Conservation (phyloP, 2,888 invertebrate genomes). For the Napeogenes inachia region DNA sequence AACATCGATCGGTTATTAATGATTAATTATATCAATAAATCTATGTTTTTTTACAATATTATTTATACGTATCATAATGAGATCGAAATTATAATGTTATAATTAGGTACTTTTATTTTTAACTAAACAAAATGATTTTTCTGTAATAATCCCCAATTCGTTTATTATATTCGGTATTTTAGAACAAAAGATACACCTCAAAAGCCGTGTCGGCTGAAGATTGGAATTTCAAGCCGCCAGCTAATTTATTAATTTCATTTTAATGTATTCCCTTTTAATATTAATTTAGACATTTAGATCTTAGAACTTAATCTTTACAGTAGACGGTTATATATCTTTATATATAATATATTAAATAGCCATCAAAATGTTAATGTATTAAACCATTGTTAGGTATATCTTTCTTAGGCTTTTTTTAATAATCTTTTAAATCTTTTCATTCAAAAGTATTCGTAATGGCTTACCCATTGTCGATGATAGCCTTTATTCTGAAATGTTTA, state of each 20-base stretch:
- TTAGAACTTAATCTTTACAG: neutral
- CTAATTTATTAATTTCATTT: slow-evolving; percentile 19
- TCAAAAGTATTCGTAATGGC: neutral
- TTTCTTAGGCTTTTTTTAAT: slow-evolving; percentile 1
- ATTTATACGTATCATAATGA: neutral
- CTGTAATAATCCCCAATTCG: neutral
- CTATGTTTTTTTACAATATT: neutral
- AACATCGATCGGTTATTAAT: slow-evolving; percentile 13
- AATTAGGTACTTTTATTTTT: too few species aligned
- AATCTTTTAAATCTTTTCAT: neutral
- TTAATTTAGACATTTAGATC: slow-evolving; percentile 14
- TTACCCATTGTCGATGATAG: slow-evolving; percentile 31
- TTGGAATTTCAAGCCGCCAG: slow-evolving; percentile 24
- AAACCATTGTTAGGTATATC: too few species aligned
- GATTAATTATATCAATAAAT: slow-evolving; percentile 13
- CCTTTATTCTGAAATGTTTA: slow-evolving; percentile 32
- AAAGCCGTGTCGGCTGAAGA: slow-evolving; percentile 13
- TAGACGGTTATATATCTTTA: neutral
- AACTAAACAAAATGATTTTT: neutral
- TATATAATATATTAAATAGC: too few species aligned
- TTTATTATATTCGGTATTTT: slow-evolving; percentile 12
- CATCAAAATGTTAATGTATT: too few species aligned
- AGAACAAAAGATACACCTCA: slow-evolving; percentile 8
- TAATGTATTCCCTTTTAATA: slow-evolving; percentile 14
- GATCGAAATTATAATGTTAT: too few species aligned